phyloP scores from a whole-genome alignment of 2,797 vertebrate genomes.

The Ispidina lecontei region DNA sequence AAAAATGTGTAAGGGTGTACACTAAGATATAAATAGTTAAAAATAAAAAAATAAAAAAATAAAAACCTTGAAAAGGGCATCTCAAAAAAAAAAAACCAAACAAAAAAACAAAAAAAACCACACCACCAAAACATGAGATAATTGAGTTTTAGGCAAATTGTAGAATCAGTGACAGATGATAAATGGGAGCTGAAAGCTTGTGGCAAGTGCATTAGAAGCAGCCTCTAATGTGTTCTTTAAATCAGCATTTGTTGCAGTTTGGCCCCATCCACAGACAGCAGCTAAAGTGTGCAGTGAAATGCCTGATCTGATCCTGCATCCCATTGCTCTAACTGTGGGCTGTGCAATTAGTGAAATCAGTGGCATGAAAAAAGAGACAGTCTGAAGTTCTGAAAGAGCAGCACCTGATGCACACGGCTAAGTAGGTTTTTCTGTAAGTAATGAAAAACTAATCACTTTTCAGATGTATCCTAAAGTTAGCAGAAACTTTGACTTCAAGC shows the following conservation, averaged over 20 bases:
- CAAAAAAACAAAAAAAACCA: no score
- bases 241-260: background rate
- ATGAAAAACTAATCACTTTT: background rate
- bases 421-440: background rate
- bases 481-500: background rate
- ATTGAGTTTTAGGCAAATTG: background rate
- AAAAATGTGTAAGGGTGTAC: background rate
- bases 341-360: background rate
- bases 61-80: background rate
- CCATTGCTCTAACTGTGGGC: rapidly evolving
- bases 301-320: background rate
- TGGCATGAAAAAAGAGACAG: background rate
- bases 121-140: background rate
- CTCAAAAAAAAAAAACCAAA: background rate
- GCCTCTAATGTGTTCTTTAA: background rate
- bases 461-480: background rate
- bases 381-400: background rate
- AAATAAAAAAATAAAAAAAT: background rate
- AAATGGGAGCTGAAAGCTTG: conserved; percentile 31
- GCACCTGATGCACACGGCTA: background rate
- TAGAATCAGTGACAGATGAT: background rate
- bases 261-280: background rate
- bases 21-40: background rate
- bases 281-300: background rate
- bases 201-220: background rate